Evolutionary conservation across 1,140 invertebrate species (phyloP), one percentile per base, ranked within the genome.

Genomic region (Diabrotica virgifera): DNA sequence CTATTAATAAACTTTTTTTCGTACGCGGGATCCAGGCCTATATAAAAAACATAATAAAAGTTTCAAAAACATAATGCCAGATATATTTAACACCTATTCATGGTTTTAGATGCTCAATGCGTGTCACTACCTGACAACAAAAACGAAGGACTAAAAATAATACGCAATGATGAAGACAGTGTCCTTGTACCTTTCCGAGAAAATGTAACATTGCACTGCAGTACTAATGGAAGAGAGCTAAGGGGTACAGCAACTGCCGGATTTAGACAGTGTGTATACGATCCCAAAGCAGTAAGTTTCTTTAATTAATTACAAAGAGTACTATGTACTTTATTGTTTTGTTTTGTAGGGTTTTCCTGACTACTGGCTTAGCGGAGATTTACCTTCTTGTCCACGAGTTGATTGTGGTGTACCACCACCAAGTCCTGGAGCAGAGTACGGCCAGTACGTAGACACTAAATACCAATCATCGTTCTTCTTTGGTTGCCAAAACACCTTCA

Each of bases 401-500:
- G 91, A 96, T 74, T 97, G 95, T 79, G 95, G 95, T 12, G 77
- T 86, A 50, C 95, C 95, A 24, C 85, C 90, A 74, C 88, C 91
- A 52, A 95, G 93, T 36, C 89, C 93, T n/a, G 95, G 96, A 51
- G 94, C 95, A 10, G 92, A 93, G 77, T 96, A 97, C 72, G 94
- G 94, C 7, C 86, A 91, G 78, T 93, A 90, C 70, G 79, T 88
- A 10, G 94, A 96, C 74, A 96, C 94, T 0, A 90, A 89, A 77
- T 96, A 90, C 74, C 91, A 95, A 78, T 93, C 93, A 36, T 95
- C 89, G 1, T 98, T 97, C 81, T 95, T 93, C 83, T 98, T 99
- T 77, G 93, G 93, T 40, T 98, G 96, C 77, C 94, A 97, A 82
- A 93, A 96, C 74, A 97, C 95, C 0, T 97, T 97, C 77, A 95